Conservation (phyloP, 1,140 invertebrate genomes). For the Cephus cinctus region DNA sequence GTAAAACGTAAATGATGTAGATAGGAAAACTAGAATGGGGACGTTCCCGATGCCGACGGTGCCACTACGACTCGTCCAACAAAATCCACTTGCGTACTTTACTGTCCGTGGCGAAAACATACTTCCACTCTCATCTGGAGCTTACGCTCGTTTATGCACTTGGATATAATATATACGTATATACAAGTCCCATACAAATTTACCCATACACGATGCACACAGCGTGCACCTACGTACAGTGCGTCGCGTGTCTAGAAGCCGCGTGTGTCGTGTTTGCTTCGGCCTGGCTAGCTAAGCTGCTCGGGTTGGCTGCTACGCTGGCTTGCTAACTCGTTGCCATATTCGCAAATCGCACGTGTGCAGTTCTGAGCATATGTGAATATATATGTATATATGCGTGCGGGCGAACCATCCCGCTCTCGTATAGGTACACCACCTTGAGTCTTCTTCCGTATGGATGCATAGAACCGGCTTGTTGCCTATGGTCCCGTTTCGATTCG, state of each 20-base stretch:
- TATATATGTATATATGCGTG: neutral
- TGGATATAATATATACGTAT: neutral
- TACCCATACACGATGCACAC: neutral
- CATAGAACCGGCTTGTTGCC: too few species aligned
- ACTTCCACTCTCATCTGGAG: neutral
- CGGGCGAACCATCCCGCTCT: too few species aligned
- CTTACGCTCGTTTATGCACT: neutral
- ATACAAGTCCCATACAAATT: neutral
- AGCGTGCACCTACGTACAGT: neutral
- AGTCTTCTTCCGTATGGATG: too few species aligned
- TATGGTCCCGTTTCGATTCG: constrained; percentile 17
- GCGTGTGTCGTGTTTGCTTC: constrained; percentile 13
- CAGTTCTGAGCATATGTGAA: neutral
- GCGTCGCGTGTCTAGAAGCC: constrained; percentile 32
- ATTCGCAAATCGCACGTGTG: neutral
- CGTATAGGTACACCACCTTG: too few species aligned
- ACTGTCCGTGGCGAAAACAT: constrained; percentile 38
- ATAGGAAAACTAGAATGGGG: constrained; percentile 50
- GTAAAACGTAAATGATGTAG: constrained; percentile 52
- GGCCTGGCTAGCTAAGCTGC: too few species aligned
- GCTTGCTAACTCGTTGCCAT: too few species aligned
- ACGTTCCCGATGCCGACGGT: constrained; percentile 23
- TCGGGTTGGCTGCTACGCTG: too few species aligned
- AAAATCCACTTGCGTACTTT: constrained; percentile 42
- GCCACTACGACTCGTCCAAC: constrained; percentile 40